Base-by-base conservation (phyloP, 2,888 invertebrate species). In the Lottia gigantea region DNA sequence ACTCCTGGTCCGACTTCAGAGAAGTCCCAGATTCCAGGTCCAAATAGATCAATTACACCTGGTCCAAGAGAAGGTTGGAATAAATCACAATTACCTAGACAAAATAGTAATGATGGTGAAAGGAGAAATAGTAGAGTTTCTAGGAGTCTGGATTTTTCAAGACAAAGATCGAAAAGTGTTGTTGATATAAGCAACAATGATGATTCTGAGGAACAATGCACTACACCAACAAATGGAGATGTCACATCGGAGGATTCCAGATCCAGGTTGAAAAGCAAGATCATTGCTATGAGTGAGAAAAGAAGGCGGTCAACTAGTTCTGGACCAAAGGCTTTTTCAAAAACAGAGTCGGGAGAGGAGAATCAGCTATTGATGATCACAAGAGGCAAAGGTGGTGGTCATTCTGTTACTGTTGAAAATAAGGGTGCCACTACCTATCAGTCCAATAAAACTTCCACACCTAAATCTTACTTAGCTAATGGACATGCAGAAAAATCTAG, bases 1-100 rank as follows among this genome's bases (percentile, higher is more conserved):
- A 82, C 83, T 0, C 83, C 84, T 1, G 80, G 80, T 15, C 80
- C 82, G 14, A n/a, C 0, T 15, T 26, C 11, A 25, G 26, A 47
- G 45, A 68, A n/a, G 14, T 67, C 70, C 25, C 40, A 31, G n/a
- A 19, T 40, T 66, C 49, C 23, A 19, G 65, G 26, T 4, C 62
- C 65, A 62, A 45, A 66, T n/a, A 62, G 72, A n/a, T 64, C 72
- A 2, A 71, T 71, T 3, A 74, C 74, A 4, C 74, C 76, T 46
- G 71, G 76, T 2, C 71, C 76, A 19, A 64, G 74, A 31, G 73
- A 68, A 31, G 68, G 62, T 14, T 70, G 71, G 67, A 66, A 67
- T 14, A 64, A 64, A 15, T 46, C 68, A 15, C 46, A 47, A 16
- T 25, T 31, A 25, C 62, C 46, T 12, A 40, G 63, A 31, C 63